A percentile compares a stretch with the other conserved stretches of the same genome.
Conservation (phyloP, 2,113 vertebrate species). For the Sphyrna mokarran region DNA sequence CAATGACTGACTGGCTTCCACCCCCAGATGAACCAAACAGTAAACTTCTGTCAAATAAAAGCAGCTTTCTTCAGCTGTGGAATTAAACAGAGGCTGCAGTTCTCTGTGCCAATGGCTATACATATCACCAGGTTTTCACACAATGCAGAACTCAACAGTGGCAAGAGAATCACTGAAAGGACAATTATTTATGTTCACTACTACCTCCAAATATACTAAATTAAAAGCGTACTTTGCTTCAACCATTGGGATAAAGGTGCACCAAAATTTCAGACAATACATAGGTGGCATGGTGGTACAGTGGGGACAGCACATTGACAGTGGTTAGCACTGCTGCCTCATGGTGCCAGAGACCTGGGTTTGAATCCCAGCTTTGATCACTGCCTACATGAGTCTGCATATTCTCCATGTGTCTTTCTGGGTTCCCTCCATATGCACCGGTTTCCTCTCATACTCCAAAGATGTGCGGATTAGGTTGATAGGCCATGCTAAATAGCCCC, state of each 20-base stretch:
- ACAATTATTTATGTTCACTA: neutral
- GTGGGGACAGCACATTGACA: no score
- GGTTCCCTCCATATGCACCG: no score
- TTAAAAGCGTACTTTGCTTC: neutral
- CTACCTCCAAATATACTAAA: neutral
- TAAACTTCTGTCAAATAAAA: slow-evolving; percentile 32
- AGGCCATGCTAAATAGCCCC: no score
- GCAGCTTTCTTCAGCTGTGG: slow-evolving; percentile 21
- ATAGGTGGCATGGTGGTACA: neutral
- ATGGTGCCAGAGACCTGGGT: no score
- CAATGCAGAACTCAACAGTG: slow-evolving; percentile 17
- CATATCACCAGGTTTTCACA: slow-evolving; percentile 10
- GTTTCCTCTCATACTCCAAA: no score
- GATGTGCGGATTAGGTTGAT: no score
- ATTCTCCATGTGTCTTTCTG: no score
- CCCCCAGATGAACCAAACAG: slow-evolving; percentile 33
- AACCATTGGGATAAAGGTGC: neutral
- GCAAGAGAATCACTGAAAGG: neutral
- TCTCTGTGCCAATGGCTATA: neutral
- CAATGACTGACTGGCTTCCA: neutral
- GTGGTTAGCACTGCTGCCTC: no score
- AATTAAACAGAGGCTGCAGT: slow-evolving; percentile 3
- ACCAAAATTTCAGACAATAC: neutral
- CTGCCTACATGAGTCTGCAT: no score
- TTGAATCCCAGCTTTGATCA: no score